Evolutionary conservation across 2,113 vertebrate species (phyloP).

Genomic region (Saguinus imperator): DNA sequence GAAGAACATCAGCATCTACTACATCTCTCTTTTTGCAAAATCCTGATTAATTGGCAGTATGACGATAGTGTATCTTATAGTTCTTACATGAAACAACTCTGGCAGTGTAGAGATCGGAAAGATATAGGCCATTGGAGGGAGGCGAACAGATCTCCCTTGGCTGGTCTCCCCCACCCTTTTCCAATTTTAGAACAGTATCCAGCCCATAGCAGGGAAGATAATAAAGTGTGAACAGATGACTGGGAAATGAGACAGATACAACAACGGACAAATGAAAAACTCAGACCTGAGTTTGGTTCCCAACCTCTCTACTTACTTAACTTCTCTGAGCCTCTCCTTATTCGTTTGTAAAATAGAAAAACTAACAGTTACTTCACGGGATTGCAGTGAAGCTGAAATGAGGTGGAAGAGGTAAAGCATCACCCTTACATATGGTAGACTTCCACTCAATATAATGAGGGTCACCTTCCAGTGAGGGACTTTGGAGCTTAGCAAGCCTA

Average conservation of each 20-base stretch:
- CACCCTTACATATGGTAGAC: too few relatives aligned
- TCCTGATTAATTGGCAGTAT: background rate
- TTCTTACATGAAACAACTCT: background rate
- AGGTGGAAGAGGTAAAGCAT: background rate
- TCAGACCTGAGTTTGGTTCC: background rate
- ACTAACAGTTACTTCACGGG: background rate
- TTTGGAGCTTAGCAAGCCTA: background rate
- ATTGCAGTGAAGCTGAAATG: background rate
- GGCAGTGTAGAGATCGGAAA: background rate
- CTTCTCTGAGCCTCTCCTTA: background rate
- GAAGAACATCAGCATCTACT: background rate
- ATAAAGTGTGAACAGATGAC: background rate
- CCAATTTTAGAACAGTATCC: background rate
- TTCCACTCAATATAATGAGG: background rate
- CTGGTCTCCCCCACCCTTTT: fast-evolving
- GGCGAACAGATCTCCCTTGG: background rate
- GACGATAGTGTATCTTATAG: background rate
- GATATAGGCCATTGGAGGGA: background rate
- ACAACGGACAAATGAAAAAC: background rate
- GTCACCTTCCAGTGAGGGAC: too few relatives aligned
- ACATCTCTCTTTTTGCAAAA: background rate
- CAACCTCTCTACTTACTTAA: background rate
- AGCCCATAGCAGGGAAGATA: background rate
- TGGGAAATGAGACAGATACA: background rate
- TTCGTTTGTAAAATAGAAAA: background rate